Conservation (phyloP, 2,888 invertebrate species). For the Physocephala rufipes region DNA sequence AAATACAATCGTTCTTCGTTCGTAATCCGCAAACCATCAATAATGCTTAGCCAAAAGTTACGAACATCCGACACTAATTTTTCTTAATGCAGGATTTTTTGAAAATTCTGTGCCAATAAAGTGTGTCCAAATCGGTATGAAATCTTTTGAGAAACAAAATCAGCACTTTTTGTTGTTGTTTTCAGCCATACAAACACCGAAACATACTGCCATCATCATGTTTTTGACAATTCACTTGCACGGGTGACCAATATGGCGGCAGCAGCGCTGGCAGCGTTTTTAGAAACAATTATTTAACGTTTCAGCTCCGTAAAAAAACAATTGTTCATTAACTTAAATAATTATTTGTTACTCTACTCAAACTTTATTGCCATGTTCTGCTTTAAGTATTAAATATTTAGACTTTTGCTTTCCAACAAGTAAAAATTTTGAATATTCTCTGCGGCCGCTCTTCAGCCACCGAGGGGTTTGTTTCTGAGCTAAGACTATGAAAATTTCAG, state of each 20-base stretch:
- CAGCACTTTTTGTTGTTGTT: constrained; percentile 15
- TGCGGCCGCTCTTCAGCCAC: too few species aligned
- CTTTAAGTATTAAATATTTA: too few species aligned
- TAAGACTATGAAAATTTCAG: too few species aligned
- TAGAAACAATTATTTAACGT: constrained; percentile 1
- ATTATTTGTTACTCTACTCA: not conserved
- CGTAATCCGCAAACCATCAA: not conserved
- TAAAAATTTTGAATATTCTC: too few species aligned
- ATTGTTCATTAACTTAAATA: not conserved
- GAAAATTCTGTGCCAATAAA: constrained; percentile 7
- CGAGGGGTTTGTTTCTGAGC: too few species aligned
- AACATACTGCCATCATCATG: constrained; percentile 6
- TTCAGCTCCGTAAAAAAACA: not conserved
- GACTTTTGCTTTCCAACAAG: too few species aligned
- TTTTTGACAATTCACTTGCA: constrained; percentile 28
- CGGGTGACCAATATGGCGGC: constrained; percentile 23
- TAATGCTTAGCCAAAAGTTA: not conserved
- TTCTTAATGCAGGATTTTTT: constrained; percentile 3
- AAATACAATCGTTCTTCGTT: not conserved
- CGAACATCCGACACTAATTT: not conserved
- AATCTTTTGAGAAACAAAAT: constrained; percentile 12
- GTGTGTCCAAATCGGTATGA: constrained; percentile 19
- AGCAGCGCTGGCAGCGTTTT: not conserved
- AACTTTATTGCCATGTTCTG: not conserved
- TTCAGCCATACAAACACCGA: not conserved